These are phyloP conservation scores for Entomobrya proxima DNA, from an alignment of 2,888 invertebrate genomes.

Conservation along the genomic window DNA sequence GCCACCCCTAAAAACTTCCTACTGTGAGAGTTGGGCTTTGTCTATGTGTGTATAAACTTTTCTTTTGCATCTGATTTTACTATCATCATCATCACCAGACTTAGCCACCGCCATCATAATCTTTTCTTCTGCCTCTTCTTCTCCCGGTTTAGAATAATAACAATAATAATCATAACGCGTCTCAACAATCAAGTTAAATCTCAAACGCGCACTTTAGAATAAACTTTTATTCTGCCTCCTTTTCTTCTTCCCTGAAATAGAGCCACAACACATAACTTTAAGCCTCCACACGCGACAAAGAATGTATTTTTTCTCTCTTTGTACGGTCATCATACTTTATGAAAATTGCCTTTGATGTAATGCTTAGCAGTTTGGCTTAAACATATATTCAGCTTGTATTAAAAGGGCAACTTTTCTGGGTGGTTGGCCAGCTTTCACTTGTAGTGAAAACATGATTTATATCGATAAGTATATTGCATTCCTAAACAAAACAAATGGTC, in stretches of 20 bases:
- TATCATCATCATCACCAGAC: constrained; percentile 32
- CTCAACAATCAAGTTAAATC: constrained; percentile 63
- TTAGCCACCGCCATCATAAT: neutral
- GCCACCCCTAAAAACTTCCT: constrained; percentile 54
- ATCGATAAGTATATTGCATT: constrained; percentile 63
- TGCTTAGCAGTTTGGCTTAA: neutral
- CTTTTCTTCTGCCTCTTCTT: neutral
- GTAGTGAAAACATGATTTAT: constrained; percentile 59
- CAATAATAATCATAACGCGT: constrained; percentile 35
- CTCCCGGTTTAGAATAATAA: constrained; percentile 27
- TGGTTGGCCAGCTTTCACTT: constrained; percentile 45
- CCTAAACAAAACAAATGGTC: constrained; percentile 65
- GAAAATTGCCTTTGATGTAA: constrained; percentile 20
- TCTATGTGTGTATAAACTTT: constrained; percentile 52
- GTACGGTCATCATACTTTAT: constrained; percentile 31
- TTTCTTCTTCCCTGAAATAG: neutral
- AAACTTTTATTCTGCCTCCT: constrained; percentile 29
- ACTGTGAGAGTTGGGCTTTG: constrained; percentile 36
- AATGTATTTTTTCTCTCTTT: neutral
- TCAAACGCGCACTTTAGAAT: constrained; percentile 40
- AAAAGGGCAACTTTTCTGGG: constrained; percentile 11
- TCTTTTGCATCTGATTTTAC: constrained; percentile 63
- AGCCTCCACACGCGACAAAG: constrained; percentile 5
- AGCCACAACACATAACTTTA: neutral
- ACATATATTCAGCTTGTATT: neutral